A percentile compares a stretch with the other conserved stretches of the same genome.
These are phyloP conservation scores for Nibea coibor DNA, from an alignment of 2,113 vertebrate genomes.

Conservation along the genomic window DNA sequence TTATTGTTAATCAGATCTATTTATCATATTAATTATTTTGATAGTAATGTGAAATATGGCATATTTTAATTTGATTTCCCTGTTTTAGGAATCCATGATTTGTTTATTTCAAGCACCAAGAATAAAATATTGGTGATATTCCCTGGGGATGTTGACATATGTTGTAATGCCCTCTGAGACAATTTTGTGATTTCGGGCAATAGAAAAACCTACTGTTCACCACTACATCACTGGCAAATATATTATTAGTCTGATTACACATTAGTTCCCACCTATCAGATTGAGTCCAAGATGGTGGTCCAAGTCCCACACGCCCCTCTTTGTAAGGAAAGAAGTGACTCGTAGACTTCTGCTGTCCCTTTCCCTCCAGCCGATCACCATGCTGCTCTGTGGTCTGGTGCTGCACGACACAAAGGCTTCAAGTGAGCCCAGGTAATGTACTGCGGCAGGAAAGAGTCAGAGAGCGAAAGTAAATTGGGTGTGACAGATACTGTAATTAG, in stretches of 20 bases:
- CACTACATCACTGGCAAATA: background rate
- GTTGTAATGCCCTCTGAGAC: background rate
- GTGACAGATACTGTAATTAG: slow-evolving; percentile 1
- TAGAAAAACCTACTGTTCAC: background rate
- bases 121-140: background rate
- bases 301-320: slow-evolving; percentile 83
- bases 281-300: slow-evolving; percentile 84
- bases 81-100: background rate
- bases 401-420: slow-evolving; percentile 86
- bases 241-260: background rate
- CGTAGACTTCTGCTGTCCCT: slow-evolving; percentile 76
- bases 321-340: slow-evolving; percentile 76
- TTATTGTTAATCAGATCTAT: background rate
- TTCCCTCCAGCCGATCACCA: slow-evolving; percentile 85
- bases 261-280: slow-evolving; percentile 83
- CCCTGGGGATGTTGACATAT: too few relatives aligned
- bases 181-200: background rate
- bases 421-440: slow-evolving; percentile 81
- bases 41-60: background rate
- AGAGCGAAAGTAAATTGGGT: background rate
- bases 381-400: slow-evolving; percentile 74
- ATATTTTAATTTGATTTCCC: background rate
- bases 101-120: background rate
- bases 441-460: slow-evolving; percentile 56
- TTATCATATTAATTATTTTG: background rate